Conservation (phyloP, 2,888 invertebrate species). For the Nemotelus pantherinus region DNA sequence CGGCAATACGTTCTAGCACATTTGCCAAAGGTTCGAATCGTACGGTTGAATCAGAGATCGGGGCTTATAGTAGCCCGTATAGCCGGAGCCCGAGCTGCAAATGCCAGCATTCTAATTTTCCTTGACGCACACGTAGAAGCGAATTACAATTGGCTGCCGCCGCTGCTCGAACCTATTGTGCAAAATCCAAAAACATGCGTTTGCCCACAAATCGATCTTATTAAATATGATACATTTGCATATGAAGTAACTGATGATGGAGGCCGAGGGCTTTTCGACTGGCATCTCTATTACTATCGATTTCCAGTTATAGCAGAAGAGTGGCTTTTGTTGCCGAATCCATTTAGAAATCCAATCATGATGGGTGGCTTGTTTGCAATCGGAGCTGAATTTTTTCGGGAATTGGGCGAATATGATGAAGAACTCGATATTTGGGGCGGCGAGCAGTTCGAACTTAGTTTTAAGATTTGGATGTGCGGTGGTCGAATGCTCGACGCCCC, state of each 20-base stretch:
- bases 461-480: too few species aligned
- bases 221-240: slow-evolving; percentile 89
- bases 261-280: slow-evolving; percentile 93
- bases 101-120: slow-evolving; percentile 83
- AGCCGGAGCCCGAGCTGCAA: slow-evolving; percentile 81
- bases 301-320: slow-evolving; percentile 72
- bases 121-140: slow-evolving; percentile 92
- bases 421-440: slow-evolving; percentile 65
- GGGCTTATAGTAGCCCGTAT: slow-evolving; percentile 89
- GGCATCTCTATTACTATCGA: slow-evolving; percentile 97
- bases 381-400: slow-evolving; percentile 91
- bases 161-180: slow-evolving; percentile 90
- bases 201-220: slow-evolving; percentile 93
- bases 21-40: slow-evolving; percentile 77
- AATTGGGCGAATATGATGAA: slow-evolving; percentile 92
- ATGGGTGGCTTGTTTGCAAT: slow-evolving; percentile 97
- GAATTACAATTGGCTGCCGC: slow-evolving; percentile 92
- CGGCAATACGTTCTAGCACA: slow-evolving; percentile 78
- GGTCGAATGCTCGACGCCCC: too few species aligned
- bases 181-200: slow-evolving; percentile 85
- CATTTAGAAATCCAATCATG: slow-evolving; percentile 87
- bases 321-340: slow-evolving; percentile 55
- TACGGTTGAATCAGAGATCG: slow-evolving; percentile 77
- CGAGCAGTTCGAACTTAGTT: too few species aligned
- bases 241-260: slow-evolving; percentile 95